A percentile compares a stretch with the other conserved stretches of the same genome.
Conservation (phyloP, 2,113 vertebrate species). For the Pao palembangensis region DNA sequence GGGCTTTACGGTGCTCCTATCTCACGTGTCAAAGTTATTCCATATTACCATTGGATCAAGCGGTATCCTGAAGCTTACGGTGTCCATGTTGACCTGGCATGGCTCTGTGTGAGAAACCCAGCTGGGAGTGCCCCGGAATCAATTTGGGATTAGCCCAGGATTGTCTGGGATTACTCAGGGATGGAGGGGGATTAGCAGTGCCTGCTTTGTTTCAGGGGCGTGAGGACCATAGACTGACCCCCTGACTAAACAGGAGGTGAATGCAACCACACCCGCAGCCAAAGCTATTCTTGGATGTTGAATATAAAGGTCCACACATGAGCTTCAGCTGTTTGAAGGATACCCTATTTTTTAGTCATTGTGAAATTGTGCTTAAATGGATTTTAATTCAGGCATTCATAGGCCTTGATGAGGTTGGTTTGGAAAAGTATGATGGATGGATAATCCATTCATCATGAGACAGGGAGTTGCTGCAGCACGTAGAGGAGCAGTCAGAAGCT, state of each 20-base stretch:
- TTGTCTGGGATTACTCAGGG: conserved; percentile 77
- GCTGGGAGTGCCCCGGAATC: conserved; percentile 77
- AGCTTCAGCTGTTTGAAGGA: conserved; percentile 49
- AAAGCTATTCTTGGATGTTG: conserved; percentile 48
- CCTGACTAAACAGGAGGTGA: conserved; percentile 64
- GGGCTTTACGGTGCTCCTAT: conserved; percentile 17
- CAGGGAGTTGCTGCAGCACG: conserved; percentile 58
- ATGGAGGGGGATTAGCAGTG: conserved; percentile 76
- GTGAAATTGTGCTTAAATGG: conserved; percentile 50
- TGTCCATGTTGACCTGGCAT: conserved; percentile 62
- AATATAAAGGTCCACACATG: conserved; percentile 1
- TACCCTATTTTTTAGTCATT: conserved; percentile 39
- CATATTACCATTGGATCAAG: conserved; percentile 55
- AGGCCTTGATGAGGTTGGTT: conserved; percentile 46
- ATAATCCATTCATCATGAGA: conserved; percentile 55
- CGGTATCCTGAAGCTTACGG: conserved; percentile 43
- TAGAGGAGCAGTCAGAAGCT: conserved; percentile 66
- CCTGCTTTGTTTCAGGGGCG: conserved; percentile 77
- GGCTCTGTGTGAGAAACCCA: conserved; percentile 72
- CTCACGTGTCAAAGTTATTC: conserved; percentile 31
- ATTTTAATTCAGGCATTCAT: conserved; percentile 50
- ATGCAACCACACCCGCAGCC: conserved; percentile 61
- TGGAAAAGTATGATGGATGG: conserved; percentile 56
- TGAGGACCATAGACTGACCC: conserved; percentile 67
- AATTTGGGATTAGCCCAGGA: conserved; percentile 77